Percentiles rank a stretch among this genome's conserved stretches.
phyloP scores from a whole-genome alignment of 2,797 vertebrate species.

The Peromyscus aztecus region DNA sequence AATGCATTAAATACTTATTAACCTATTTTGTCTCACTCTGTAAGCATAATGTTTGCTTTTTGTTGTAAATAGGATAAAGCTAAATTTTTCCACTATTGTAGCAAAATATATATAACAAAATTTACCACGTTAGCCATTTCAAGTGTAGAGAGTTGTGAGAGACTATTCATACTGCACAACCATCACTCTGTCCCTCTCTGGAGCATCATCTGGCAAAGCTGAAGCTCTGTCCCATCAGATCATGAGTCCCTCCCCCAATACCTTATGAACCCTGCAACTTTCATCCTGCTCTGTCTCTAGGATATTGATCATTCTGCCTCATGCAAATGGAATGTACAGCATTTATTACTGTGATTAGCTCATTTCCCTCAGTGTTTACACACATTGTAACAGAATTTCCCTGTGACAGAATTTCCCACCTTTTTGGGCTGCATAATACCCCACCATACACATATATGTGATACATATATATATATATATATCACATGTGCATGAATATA shows the following conservation, averaged over 20 bases:
- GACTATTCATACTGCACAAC: background rate
- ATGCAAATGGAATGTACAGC: background rate
- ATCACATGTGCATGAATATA: background rate
- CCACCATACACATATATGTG: background rate
- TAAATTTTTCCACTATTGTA: constrained; percentile 8
- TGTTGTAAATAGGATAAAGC: background rate
- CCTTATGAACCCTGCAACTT: background rate
- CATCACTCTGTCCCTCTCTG: background rate
- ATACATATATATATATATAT: too few relatives aligned
- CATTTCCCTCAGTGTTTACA: constrained; percentile 6
- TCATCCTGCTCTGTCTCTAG: background rate
- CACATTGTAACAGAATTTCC: background rate
- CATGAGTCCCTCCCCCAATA: background rate
- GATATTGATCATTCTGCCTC: background rate
- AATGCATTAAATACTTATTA: background rate
- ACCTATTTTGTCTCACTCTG: background rate
- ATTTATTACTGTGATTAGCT: background rate
- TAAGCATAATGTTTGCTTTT: constrained; percentile 16
- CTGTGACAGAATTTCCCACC: background rate
- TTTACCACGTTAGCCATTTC: background rate
- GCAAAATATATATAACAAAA: background rate
- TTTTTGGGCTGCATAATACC: background rate
- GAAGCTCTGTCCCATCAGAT: background rate
- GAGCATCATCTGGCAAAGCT: background rate
- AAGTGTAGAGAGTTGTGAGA: background rate